A percentile compares a stretch with the other conserved stretches of the same genome.
Evolutionary conservation across 2,888 invertebrate species (phyloP).

Genomic region (Ametastegia equiseti): DNA sequence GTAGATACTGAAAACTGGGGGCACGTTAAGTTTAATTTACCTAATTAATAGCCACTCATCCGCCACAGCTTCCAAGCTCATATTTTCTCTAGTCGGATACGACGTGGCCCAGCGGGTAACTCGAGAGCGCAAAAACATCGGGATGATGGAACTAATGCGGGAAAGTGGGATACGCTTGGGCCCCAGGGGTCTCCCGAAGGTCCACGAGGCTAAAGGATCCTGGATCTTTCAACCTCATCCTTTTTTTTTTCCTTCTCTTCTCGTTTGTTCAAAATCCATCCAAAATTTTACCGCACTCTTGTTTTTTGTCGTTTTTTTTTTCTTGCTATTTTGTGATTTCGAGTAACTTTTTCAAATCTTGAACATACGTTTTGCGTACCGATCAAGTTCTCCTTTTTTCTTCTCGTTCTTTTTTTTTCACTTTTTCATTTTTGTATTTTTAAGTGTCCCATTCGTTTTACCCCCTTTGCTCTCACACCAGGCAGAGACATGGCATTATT

Average conservation of each 20-base stretch:
- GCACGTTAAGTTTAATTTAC: slow-evolving; percentile 70
- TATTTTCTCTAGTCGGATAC: slow-evolving; percentile 35
- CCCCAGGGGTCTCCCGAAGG: slow-evolving; percentile 18
- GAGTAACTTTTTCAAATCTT: not conserved
- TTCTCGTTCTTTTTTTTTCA: not conserved
- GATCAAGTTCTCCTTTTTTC: not conserved
- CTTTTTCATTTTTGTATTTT: slow-evolving; percentile 16
- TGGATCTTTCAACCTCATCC: not conserved
- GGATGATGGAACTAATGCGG: slow-evolving; percentile 59
- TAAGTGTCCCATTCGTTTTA: slow-evolving; percentile 43
- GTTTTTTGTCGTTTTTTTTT: not conserved
- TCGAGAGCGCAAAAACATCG: slow-evolving; percentile 59
- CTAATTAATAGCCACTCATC: slow-evolving; percentile 72
- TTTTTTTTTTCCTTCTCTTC: not conserved
- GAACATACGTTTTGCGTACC: not conserved
- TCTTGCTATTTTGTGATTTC: not conserved
- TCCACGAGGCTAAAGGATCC: slow-evolving; percentile 2
- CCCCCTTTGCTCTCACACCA: slow-evolving; percentile 26
- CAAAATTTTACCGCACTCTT: not conserved
- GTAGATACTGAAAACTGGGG: slow-evolving; percentile 49
- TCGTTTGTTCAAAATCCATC: not conserved
- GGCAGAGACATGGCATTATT: slow-evolving; percentile 40
- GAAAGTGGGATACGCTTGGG: slow-evolving; percentile 58
- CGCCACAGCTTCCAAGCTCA: slow-evolving; percentile 15
- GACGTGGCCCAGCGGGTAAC: slow-evolving; percentile 34